Base-by-base conservation (phyloP, 2,113 vertebrate species). In the Prinia subflava region DNA sequence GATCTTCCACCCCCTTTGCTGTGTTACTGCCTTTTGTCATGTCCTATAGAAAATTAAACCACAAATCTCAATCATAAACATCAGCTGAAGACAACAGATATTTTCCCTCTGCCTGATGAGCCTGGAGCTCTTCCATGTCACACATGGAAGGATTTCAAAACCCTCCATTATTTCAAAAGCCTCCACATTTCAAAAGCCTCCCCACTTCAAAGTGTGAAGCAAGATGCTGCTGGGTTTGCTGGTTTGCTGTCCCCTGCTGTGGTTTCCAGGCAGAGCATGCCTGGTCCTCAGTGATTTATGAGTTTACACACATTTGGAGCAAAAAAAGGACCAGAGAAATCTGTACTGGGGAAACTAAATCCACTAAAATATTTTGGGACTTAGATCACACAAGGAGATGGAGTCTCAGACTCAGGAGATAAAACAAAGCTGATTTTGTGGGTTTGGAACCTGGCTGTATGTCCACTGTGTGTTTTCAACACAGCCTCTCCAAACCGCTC, bases 171-270 rank as follows among this genome's bases (percentile, higher is more conserved):
- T 37, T 46, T 59, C 50, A n/a, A 62, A 80, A 77, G 14, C 21
- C 44, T 68, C 37, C 25, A 25, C 39, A 19, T 30, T 71, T 63
- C 46, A 49, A 28, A 77, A 83, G 31, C 49, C 44, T 86, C 53
- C 16, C 5, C 0, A 0, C n/a, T 37, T 62, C n/a, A 35, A 56
- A 57, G 71, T 8, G 0, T 1, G 9, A 30, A 41, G 68, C 15
- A 50, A 31, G 49, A 17, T 25, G 5, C 30, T 1, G 16, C 67
- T 47, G 88, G 2, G 15, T 30, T 37, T 76, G 57, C 62, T 80
- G 60, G 3, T 37, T 35, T n/a, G 2, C 11, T 20, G 8, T 6
- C 19, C 24, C 42, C 37, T 41, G 21, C 46, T 64, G 64, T 13
- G 63, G 28, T 17, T 71, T 42, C 33, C 80, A 67, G 64, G 15